Evolutionary conservation across 2,888 invertebrate species (phyloP).

Genomic region (Brachypalpus laphriformis): DNA sequence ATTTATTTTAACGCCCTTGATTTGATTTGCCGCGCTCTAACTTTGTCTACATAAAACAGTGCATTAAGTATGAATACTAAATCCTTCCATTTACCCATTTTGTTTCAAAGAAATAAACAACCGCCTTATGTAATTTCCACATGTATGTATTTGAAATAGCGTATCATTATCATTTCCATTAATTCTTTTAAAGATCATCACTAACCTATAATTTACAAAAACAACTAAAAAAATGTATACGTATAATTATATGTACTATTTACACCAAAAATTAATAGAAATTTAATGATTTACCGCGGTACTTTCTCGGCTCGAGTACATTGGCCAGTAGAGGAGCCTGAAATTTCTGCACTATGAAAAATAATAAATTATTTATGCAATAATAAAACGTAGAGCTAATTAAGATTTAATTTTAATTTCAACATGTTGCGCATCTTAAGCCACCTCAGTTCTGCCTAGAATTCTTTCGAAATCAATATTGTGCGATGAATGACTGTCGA

Average conservation of each 20-base stretch:
- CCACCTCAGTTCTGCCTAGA: conserved; percentile 49
- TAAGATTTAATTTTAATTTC: conserved; percentile 7
- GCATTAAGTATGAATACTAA: too few species aligned
- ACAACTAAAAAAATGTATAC: conserved; percentile 29
- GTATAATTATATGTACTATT: conserved; percentile 20
- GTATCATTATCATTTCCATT: neutral
- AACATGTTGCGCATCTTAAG: conserved; percentile 16
- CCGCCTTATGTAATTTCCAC: neutral
- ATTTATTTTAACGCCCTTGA: too few species aligned
- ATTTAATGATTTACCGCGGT: neutral
- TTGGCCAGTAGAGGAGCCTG: neutral
- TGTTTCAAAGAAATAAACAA: neutral
- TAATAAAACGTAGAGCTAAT: conserved; percentile 37
- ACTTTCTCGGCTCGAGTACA: conserved; percentile 6
- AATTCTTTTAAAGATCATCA: conserved; percentile 53
- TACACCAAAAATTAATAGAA: conserved; percentile 34
- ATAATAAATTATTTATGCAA: conserved; percentile 50
- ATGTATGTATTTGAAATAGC: conserved; percentile 8
- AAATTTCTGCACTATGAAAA: neutral
- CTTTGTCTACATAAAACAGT: too few species aligned
- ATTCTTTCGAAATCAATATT: conserved; percentile 33
- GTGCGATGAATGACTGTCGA: conserved; percentile 41
- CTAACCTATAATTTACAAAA: conserved; percentile 63
- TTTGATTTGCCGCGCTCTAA: too few species aligned
- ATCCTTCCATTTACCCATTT: too few species aligned